Evolutionary conservation across 2,797 vertebrate genomes (phyloP), one percentile per base, ranked within the genome.

Genomic region (Selene dorsalis): DNA sequence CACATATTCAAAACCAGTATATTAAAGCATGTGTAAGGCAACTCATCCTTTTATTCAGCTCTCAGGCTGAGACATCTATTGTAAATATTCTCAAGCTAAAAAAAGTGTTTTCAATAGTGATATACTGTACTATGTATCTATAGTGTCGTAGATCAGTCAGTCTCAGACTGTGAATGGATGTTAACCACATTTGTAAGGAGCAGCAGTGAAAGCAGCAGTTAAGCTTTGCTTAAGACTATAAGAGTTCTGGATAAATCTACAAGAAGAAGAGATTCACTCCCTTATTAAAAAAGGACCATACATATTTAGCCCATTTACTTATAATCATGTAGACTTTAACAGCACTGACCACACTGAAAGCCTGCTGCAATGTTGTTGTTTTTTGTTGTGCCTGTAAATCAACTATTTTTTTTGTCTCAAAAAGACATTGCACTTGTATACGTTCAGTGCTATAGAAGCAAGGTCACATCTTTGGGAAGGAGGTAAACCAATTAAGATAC

Each of bases 1-100:
- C 73, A 60, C 68, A 64, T 11, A 22, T 57, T 75, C 5, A 67
- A 64, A 82, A 75, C 22, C 16, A 50, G 59, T 55, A 11, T 80
- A 77, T 73, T 72, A 38, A 70, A 76, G 64, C 71, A 63, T n/a
- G 52, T 17, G 47, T 28, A 35, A 35, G 56, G 43, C 18, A 64
- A 32, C 24, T 12, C 26, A n/a, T 73, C 22, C 35, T 9, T 72
- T 24, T 32, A n/a, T 73, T 69, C 7, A n/a, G 60, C 63, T 64
- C 39, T 28, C 55, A 22, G 38, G 35, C 67, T 52, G 65, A 60
- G 48, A 63, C 22, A 47, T 69, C 47, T 30, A 14, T 30, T 39
- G 32, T 50, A 58, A 30, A 45, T 22, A 11, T 22, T 30, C 12
- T 47, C 26, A 35, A 35, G 32, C 32, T 13, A 65, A 66, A 68